Evolutionary conservation across 2,113 vertebrate species (phyloP), one percentile per base, ranked within the genome.

Genomic region (Grammomys dolichurus): DNA sequence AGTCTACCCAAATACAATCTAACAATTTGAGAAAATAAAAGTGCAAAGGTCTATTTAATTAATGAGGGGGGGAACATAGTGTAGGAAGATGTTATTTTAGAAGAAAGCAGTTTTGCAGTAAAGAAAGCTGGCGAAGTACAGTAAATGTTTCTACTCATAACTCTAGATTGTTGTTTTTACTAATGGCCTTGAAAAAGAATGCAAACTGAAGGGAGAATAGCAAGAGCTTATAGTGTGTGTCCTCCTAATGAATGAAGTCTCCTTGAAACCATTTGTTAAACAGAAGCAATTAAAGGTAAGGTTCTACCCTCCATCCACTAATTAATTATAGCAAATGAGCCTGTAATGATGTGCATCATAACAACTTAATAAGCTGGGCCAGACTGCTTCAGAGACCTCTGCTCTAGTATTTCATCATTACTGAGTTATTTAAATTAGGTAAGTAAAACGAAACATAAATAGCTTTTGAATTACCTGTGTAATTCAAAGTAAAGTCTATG

Each of bases 331-430:
- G 85, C 94, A 97, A 97, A 93, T 94, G 90, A 90, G 60, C 70
- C 69, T 96, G 40, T 94, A 97, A 98, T 97, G 90, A 98, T 97
- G 90, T 92, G 93, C 92, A 95, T 12, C 6, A 76, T 28, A 96
- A 84, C 56, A 96, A 75, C 36, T 87, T 77, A 97, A 97, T 97
- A 97, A 96, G 91, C 94, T 87, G 69, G 96, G 51, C 48, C 90
- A 94, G 90, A 93, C 89, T 72, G 65, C 82, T 95, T 73, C 90
- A 96, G 58, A 86, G 95, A 94, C 95, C 95, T 87, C 69, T n/a
- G 78, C 46, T 85, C 54, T 78, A 91, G 24, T 91, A 89, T 92
- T 93, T 96, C 36, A 80, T 78, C 90, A 46, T 65, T 96, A 75
- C 90, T 76, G 54, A 24, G 36, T 91, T 92, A 80, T 75, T 91